phyloP scores from a whole-genome alignment of 2,888 invertebrate genomes.

The Clistopyga incitator region DNA sequence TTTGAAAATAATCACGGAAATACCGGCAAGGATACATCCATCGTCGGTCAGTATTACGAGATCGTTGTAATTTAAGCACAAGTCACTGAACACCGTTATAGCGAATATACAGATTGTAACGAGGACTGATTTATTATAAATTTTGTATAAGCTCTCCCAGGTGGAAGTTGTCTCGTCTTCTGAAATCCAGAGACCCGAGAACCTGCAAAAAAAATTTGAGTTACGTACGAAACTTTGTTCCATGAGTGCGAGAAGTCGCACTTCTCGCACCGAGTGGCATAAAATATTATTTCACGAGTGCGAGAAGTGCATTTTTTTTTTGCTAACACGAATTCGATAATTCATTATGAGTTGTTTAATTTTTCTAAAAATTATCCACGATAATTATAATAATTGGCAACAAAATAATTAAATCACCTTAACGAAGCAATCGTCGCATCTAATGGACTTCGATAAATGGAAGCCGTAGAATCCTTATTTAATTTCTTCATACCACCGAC shows the following conservation, averaged over 20 bases:
- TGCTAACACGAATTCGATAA: too few species aligned
- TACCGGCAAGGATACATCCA: slow-evolving; percentile 75
- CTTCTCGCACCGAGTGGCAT: too few species aligned
- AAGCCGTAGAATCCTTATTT: not conserved
- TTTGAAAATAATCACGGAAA: slow-evolving; percentile 74
- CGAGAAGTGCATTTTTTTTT: too few species aligned
- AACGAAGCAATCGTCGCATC: slow-evolving; percentile 58
- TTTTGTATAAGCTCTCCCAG: slow-evolving; percentile 59
- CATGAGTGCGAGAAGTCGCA: too few species aligned
- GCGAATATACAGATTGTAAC: slow-evolving; percentile 68
- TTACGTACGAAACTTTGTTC: too few species aligned
- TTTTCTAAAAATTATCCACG: too few species aligned
- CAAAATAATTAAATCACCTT: too few species aligned
- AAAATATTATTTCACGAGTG: too few species aligned
- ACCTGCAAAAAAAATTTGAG: slow-evolving; percentile 28
- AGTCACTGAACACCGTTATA: slow-evolving; percentile 70
- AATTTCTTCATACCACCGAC: slow-evolving; percentile 18
- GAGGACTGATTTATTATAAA: slow-evolving; percentile 71
- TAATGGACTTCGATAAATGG: slow-evolving; percentile 46
- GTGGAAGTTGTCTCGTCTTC: slow-evolving; percentile 4
- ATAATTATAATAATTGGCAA: too few species aligned
- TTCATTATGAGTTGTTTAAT: too few species aligned
- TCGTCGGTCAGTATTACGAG: slow-evolving; percentile 73
- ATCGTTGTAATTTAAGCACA: slow-evolving; percentile 69
- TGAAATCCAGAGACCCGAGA: slow-evolving; percentile 55